phyloP scores from a whole-genome alignment of 2,113 vertebrate species.

The Grammomys dolichurus region DNA sequence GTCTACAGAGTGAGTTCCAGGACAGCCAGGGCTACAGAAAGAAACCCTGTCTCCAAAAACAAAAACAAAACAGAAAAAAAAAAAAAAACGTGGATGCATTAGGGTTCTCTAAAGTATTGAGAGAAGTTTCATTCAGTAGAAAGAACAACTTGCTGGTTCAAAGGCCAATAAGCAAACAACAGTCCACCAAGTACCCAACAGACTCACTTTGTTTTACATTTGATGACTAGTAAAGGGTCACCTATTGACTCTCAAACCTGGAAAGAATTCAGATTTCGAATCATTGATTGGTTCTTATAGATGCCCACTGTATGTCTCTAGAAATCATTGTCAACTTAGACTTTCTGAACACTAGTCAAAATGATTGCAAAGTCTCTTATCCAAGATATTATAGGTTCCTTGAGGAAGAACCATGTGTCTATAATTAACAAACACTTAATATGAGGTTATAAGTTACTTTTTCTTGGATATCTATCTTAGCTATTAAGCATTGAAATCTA shows the following conservation, averaged over 20 bases:
- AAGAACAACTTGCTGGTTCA: neutral
- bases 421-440: neutral
- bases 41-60: too few species aligned
- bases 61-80: too few species aligned
- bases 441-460: neutral
- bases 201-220: slow-evolving; percentile 7
- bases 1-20: too few species aligned
- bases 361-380: neutral
- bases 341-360: neutral
- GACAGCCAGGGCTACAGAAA: too few species aligned
- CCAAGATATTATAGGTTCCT: neutral
- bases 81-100: neutral
- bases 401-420: neutral
- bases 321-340: neutral
- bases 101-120: neutral
- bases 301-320: neutral
- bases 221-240: neutral
- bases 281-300: neutral
- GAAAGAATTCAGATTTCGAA: neutral
- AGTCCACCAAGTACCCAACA: slow-evolving; percentile 2
- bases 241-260: neutral
- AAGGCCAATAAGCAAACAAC: neutral
- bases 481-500: neutral
- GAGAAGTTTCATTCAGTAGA: neutral
- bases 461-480: neutral